Percentiles rank a stretch among this genome's conserved stretches.
Evolutionary conservation across 2,797 vertebrate species (phyloP).

Genomic region (Gouania willdenowi): DNA sequence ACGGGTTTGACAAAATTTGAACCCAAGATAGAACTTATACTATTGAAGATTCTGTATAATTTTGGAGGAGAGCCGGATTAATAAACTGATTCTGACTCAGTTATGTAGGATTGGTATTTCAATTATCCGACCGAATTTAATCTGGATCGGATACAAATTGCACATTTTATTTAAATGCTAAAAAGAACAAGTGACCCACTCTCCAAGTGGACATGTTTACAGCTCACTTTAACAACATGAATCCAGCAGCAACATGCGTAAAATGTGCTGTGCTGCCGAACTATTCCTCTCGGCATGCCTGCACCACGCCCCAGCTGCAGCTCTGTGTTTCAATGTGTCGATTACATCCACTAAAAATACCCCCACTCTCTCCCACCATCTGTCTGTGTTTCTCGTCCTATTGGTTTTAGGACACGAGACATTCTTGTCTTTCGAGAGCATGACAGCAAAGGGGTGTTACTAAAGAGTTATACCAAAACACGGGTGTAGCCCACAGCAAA

Average conservation of each 20-base stretch:
- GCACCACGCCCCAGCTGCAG: slow-evolving; percentile 34
- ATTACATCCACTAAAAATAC: slow-evolving; percentile 49
- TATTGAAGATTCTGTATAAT: no score
- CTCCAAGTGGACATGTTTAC: slow-evolving; percentile 15
- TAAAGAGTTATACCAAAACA: slow-evolving; percentile 23
- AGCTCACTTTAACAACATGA: slow-evolving; percentile 9
- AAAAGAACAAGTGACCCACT: slow-evolving; percentile 18
- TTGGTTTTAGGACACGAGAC: slow-evolving; percentile 33
- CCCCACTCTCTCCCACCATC: not conserved
- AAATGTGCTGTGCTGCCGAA: slow-evolving; percentile 49
- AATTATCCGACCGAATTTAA: no score
- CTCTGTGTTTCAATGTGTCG: slow-evolving; percentile 28
- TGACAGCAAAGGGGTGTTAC: slow-evolving; percentile 50
- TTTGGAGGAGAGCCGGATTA: not conserved
- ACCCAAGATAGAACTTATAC: no score
- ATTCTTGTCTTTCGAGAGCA: slow-evolving; percentile 40
- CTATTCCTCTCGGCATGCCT: slow-evolving; percentile 42
- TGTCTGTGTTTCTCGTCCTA: not conserved
- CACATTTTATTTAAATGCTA: no score
- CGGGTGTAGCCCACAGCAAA: slow-evolving; percentile 32
- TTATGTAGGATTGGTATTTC: no score
- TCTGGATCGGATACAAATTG: no score
- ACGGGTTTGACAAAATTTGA: no score
- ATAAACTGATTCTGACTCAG: slow-evolving; percentile 5
- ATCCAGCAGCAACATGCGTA: slow-evolving; percentile 26